Conservation (phyloP, 2,888 invertebrate genomes). For the Dicyrtoma fusca region DNA sequence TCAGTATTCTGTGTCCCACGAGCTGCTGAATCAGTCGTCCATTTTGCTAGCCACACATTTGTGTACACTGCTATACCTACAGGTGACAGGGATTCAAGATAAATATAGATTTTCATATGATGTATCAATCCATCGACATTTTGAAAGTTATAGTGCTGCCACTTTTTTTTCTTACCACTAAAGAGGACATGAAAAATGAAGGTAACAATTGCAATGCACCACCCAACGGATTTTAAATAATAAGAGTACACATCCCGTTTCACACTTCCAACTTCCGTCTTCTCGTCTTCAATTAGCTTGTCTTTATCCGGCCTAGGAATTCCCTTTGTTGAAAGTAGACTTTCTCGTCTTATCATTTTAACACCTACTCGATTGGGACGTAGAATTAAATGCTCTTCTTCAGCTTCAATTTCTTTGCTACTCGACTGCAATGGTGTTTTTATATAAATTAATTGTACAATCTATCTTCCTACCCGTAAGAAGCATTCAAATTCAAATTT, state of each 20-base stretch:
- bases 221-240: slow-evolving; percentile 83
- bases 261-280: slow-evolving; percentile 87
- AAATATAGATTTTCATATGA: neutral
- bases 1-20: slow-evolving; percentile 61
- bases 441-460: no score
- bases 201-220: slow-evolving; percentile 73
- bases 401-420: no score
- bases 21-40: slow-evolving; percentile 72
- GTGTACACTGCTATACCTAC: slow-evolving; percentile 78
- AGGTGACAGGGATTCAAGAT: neutral
- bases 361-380: no score
- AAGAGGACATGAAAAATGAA: slow-evolving; percentile 77
- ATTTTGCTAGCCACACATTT: slow-evolving; percentile 80
- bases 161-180: slow-evolving; percentile 67
- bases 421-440: no score
- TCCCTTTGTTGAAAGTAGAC: neutral
- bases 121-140: no score
- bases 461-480: no score
- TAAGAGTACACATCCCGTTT: slow-evolving; percentile 85
- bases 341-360: no score
- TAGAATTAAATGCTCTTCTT: no score
- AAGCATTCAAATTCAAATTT: no score
- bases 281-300: slow-evolving; percentile 87
- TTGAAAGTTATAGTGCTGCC: no score
- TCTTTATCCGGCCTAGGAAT: neutral